Evolutionary conservation across 2,888 invertebrate genomes (phyloP), one percentile per base, ranked within the genome.

Genomic region (Drosophila infuscata): DNA sequence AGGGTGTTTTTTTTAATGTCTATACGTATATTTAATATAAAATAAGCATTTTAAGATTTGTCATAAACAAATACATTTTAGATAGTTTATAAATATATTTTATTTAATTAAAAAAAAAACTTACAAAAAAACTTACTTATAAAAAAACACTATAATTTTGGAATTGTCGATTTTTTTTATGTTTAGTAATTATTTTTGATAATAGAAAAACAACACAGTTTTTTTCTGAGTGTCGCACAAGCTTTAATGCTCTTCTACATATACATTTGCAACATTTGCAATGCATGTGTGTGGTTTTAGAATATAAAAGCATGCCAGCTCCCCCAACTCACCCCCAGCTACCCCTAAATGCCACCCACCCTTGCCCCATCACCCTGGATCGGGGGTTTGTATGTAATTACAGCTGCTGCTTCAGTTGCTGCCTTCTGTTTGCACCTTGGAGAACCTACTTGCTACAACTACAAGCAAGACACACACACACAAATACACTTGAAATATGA

Each of bases 361-460:
- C 61, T 36, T 17, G 17, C 25, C 25, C 25, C 25, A 25, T 2
- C 2, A 1, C 29, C 41, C 46, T 43, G 51, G n/a, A 20, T 30
- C n/a, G 15, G 33, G 17, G 35, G 25, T 20, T 67, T 74, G 82
- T 86, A 82, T 83, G 73, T 86, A 88, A 84, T 84, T 84, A 87
- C 84, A 74, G 66, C 69, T 74, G 71, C 68, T 60, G 59, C 61
- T 49, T 49, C 67, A 20, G 57, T 53, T 67, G 63, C 65, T 63
- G 65, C 68, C 73, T 76, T 57, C 66, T 77, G 79, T 81, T 85
- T 85, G 88, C 84, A 86, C 85, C 85, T 86, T 70, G 25, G 54
- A 71, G 72, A 67, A 70, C 43, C 74, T 66, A 57, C 62, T 41
- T 46, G 46, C 46, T 25, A 38, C 54, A 29, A 38, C 54, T 15